These are phyloP conservation scores for Plusia festucae DNA, from an alignment of 2,888 invertebrate species.

Conservation along the genomic window DNA sequence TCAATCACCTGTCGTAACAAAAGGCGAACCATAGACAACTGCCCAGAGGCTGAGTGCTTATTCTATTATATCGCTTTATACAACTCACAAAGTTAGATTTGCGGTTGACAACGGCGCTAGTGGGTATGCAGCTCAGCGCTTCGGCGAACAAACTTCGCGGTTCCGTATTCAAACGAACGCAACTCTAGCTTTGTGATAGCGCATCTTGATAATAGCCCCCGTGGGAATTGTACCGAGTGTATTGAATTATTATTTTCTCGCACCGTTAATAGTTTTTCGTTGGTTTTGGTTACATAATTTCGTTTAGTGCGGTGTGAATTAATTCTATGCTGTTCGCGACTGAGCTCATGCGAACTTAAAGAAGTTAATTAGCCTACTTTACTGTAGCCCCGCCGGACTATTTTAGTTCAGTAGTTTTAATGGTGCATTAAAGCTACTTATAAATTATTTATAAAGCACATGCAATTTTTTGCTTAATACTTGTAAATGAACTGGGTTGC, in stretches of 20 bases:
- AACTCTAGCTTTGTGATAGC: constrained; percentile 62
- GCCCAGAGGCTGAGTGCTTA: constrained; percentile 76
- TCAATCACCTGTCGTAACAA: constrained; percentile 83
- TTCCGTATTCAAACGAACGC: constrained; percentile 56
- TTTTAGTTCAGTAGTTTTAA: constrained; percentile 51
- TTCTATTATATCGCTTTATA: constrained; percentile 70
- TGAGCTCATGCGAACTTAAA: constrained; percentile 55
- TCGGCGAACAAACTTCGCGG: constrained; percentile 37
- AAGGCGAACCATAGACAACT: constrained; percentile 80
- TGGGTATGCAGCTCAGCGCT: constrained; percentile 23
- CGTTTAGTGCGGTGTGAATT: constrained; percentile 46
- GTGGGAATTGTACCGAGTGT: constrained; percentile 80
- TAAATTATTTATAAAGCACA: constrained; percentile 30
- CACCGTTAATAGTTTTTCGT: constrained; percentile 77
- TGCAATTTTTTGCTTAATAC: constrained; percentile 15
- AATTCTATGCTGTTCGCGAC: constrained; percentile 39
- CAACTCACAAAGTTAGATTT: constrained; percentile 61
- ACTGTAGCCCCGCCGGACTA: constrained; percentile 24
- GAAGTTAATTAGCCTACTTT: constrained; percentile 55
- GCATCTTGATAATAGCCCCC: constrained; percentile 72
- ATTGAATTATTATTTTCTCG: constrained; percentile 78
- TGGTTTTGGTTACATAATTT: constrained; percentile 73
- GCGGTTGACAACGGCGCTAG: constrained; percentile 52
- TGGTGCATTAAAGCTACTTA: constrained; percentile 40
- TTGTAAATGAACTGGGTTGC: background rate